Conservation (phyloP, 23 tunicate genomes). For the Trididemnum clinides region DNA sequence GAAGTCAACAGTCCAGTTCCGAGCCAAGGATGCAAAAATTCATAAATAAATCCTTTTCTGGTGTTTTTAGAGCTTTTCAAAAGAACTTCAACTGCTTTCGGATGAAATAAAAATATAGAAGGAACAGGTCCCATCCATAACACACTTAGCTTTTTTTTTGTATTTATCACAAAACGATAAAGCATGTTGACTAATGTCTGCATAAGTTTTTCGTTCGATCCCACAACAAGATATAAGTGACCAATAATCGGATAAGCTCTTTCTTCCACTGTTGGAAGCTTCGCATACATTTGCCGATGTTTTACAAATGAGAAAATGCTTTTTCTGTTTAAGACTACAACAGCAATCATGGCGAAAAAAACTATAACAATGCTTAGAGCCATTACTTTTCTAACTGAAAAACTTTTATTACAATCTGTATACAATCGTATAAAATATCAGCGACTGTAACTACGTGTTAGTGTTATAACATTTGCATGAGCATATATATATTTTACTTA, state of each 20-base stretch:
- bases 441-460: no score
- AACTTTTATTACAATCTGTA: no score
- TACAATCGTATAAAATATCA: no score
- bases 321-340: no score
- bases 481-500: no score
- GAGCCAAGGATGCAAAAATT: slow-evolving; percentile 75
- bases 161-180: neutral
- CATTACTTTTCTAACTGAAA: no score
- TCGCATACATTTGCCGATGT: neutral
- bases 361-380: no score
- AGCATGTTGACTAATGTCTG: neutral
- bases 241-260: slow-evolving; percentile 31
- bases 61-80: slow-evolving; percentile 71
- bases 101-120: slow-evolving; percentile 34
- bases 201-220: neutral
- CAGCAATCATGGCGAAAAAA: no score
- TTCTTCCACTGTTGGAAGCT: neutral
- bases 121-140: slow-evolving; percentile 83
- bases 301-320: neutral
- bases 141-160: slow-evolving; percentile 27
- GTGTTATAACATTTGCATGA: no score
- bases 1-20: slow-evolving; percentile 87
- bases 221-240: slow-evolving; percentile 5
- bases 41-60: slow-evolving; percentile 59
- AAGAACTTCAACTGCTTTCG: slow-evolving; percentile 69